Base-by-base conservation (phyloP, 2,888 invertebrate genomes). In the Fragum fragum region DNA sequence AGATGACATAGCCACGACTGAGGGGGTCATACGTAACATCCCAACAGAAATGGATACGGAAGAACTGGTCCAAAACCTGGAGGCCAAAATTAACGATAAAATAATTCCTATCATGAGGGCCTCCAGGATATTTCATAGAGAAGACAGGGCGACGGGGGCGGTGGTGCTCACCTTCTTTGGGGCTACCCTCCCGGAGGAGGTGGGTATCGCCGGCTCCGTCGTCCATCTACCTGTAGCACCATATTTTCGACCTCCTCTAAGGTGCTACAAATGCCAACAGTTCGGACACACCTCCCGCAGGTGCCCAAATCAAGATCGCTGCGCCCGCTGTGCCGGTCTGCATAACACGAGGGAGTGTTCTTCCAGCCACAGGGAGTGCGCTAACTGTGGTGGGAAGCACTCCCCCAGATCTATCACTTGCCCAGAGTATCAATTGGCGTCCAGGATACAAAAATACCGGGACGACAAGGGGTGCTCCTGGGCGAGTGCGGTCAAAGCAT, bases 391-490 rank as follows among this genome's bases (percentile, higher is more conserved):
- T n/a, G 53, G 53, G 9, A 9, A 1, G 9, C 21, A 21, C 53
- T 53, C 21, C 7, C 21, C 53, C 53, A 16, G 53, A 18, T 53
- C 23, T n/a, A 53, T 53, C 23, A 18, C 7, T 53, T n/a, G 53
- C 21, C 32, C 5, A 9, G 32, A 36, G 32, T 36, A 36, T 9
- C 32, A 36, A 9, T 9, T 36, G 32, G 32, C 53, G 53, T 53
- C 53, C 53, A 53, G 23, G 23, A 23, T 53, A 14, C n/a, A 16
- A 53, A 53, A 23, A 53, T 16, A 21, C 9, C n/a, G 23, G 53
- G 53, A 53, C 53, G 53, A n/a, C 23, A n/a, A n/a, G 7, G 53
- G 53, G n/a, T 53, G 53, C 53, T 53, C 53, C 23, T 53, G 53
- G 53, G 53, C 53, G 7, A n/a, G n/a, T 9, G 53, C 53, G 21